These are phyloP conservation scores for Heterodera filipjevi DNA, from an alignment of 2,888 invertebrate species.

Conservation along the genomic window DNA sequence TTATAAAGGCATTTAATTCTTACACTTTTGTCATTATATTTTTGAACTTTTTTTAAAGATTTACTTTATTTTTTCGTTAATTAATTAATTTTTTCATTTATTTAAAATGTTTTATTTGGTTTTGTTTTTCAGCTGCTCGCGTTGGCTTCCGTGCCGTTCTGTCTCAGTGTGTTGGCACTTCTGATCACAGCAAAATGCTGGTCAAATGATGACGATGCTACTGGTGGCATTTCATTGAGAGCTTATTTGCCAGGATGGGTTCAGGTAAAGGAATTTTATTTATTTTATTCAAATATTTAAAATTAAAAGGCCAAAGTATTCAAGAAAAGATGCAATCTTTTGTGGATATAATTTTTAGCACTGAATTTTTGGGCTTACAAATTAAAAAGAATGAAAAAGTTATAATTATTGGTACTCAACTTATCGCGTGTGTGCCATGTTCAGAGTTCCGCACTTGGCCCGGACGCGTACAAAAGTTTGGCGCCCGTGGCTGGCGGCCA, in stretches of 20 bases:
- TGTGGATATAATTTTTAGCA: no score
- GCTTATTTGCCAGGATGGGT: slow-evolving; percentile 28
- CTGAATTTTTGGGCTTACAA: background rate
- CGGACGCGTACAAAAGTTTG: slow-evolving; percentile 23
- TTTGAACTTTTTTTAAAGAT: no score
- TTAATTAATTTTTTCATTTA: no score
- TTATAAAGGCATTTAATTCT: no score
- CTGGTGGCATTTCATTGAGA: slow-evolving; percentile 19
- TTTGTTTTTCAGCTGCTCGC: slow-evolving; percentile 2
- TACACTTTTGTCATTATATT: no score
- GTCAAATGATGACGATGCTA: background rate
- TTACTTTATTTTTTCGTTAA: no score
- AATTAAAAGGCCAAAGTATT: background rate
- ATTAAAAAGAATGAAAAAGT: no score
- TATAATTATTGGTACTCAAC: background rate
- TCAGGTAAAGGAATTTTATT: slow-evolving; percentile 18
- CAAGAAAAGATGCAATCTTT: no score
- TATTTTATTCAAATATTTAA: no score
- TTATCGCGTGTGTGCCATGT: background rate
- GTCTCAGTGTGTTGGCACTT: background rate
- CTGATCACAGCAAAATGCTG: background rate
- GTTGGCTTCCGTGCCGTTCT: background rate
- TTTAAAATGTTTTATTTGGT: no score
- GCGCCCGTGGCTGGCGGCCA: background rate
- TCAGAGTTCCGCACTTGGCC: slow-evolving; percentile 20